Evolutionary conservation across 1,140 invertebrate genomes (phyloP).

Genomic region (Cotesia typhae): DNA sequence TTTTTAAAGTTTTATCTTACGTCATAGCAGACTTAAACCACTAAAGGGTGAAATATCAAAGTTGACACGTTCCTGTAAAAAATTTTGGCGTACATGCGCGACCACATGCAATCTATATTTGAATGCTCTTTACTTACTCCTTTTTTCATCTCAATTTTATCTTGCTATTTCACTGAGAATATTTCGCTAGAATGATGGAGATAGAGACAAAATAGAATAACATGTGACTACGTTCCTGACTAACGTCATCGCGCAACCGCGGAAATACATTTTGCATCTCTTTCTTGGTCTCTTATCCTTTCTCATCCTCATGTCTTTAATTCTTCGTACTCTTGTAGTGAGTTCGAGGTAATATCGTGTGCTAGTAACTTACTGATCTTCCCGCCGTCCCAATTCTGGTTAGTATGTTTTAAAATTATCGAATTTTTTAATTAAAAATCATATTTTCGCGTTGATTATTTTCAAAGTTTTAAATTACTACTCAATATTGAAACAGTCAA

Average conservation of each 20-base stretch:
- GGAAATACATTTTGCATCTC: constrained; percentile 14
- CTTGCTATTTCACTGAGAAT: constrained; percentile 13
- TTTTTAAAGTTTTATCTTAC: constrained; percentile 12
- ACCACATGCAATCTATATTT: constrained; percentile 1
- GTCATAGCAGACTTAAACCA: constrained; percentile 23
- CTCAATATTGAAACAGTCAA: no score
- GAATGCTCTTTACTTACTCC: no score
- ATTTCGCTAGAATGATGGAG: constrained; percentile 19
- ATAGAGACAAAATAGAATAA: background rate
- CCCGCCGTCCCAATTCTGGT: constrained; percentile 56
- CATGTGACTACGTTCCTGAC: constrained; percentile 19
- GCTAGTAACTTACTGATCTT: constrained; percentile 64
- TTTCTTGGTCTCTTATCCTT: constrained; percentile 1
- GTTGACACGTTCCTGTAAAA: constrained; percentile 39
- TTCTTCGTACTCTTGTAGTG: background rate
- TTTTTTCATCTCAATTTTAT: constrained; percentile 7
- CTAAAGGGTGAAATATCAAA: constrained; percentile 32
- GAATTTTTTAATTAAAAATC: background rate
- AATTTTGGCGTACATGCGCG: constrained; percentile 24
- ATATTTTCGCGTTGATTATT: constrained; percentile 1
- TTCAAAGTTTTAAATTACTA: no score
- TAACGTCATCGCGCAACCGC: constrained; percentile 37
- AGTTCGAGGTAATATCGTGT: constrained; percentile 53
- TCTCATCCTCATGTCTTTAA: background rate
- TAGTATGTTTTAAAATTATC: constrained; percentile 50